These are phyloP conservation scores for Meteorus sp. DNA, from an alignment of 1,140 invertebrate species.

Conservation along the genomic window DNA sequence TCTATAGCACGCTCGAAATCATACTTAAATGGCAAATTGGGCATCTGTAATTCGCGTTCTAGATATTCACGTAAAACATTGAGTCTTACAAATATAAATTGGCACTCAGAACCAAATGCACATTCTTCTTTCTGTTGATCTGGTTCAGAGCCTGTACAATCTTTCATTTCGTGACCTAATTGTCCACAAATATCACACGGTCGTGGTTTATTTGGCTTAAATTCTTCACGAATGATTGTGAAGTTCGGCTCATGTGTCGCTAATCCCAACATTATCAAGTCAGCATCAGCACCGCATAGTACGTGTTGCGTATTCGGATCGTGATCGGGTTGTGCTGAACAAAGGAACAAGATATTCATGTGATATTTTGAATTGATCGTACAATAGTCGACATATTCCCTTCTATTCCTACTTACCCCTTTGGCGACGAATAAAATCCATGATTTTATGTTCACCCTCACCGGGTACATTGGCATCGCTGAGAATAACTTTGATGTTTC, in stretches of 20 bases:
- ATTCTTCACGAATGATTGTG: slow-evolving; percentile 97
- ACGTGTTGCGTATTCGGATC: slow-evolving; percentile 98
- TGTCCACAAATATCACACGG: slow-evolving; percentile 98
- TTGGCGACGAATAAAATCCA: slow-evolving; percentile 97
- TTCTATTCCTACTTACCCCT: too few relatives aligned
- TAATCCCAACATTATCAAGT: slow-evolving; percentile 97
- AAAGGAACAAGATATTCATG: slow-evolving; percentile 24
- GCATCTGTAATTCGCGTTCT: slow-evolving; percentile 88
- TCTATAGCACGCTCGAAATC: slow-evolving; percentile 90
- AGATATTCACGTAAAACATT: slow-evolving; percentile 95
- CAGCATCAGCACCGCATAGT: slow-evolving; percentile 96
- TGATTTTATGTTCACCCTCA: slow-evolving; percentile 99
- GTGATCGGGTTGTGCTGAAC: slow-evolving; percentile 86
- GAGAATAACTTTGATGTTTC: slow-evolving; percentile 91
- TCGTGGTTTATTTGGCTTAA: slow-evolving; percentile 94
- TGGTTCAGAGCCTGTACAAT: slow-evolving; percentile 77
- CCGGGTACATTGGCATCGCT: slow-evolving; percentile 99
- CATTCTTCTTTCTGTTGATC: slow-evolving; percentile 60
- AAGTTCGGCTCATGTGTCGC: slow-evolving; percentile 99
- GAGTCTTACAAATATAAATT: slow-evolving; percentile 89
- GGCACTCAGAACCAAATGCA: slow-evolving; percentile 70
- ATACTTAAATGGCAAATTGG: slow-evolving; percentile 89
- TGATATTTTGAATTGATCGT: too few relatives aligned
- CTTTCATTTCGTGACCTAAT: slow-evolving; percentile 93
- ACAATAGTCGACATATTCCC: too few relatives aligned